Percentiles rank a stretch among this genome's conserved stretches.
Evolutionary conservation across 2,888 invertebrate genomes (phyloP).

Genomic region (Diadegma fenestrale): DNA sequence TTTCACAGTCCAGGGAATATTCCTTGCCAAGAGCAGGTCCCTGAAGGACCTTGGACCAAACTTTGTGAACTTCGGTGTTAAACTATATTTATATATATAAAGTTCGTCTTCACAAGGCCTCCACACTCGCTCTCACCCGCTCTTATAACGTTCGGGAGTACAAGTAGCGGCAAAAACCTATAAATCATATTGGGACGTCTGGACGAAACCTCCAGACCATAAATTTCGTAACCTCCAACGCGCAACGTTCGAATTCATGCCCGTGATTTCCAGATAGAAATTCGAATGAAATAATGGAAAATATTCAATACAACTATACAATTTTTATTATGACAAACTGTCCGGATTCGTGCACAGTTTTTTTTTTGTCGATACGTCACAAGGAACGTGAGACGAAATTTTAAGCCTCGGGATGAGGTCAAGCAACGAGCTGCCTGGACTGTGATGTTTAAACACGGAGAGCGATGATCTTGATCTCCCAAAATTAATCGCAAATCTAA

Average conservation of each 20-base stretch:
- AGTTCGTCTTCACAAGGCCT: neutral
- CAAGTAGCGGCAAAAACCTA: neutral
- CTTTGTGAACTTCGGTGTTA: conserved; percentile 15
- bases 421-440: neutral
- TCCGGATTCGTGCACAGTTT: too few relatives aligned
- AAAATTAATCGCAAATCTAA: conserved; percentile 76
- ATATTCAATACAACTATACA: neutral
- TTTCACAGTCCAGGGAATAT: conserved; percentile 24
- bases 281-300: neutral
- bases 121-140: neutral
- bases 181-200: neutral
- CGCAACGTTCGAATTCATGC: neutral
- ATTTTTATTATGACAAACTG: too few relatives aligned
- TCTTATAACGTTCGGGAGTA: neutral
- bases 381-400: conserved; percentile 50
- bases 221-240: neutral
- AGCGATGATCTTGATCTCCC: conserved; percentile 45
- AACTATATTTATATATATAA: conserved; percentile 2
- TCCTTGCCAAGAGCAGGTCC: conserved; percentile 29
- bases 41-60: conserved; percentile 33
- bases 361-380: neutral
- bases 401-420: conserved; percentile 44
- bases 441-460: conserved; percentile 10
- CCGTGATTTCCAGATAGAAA: neutral
- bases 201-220: neutral